These are phyloP conservation scores for Alloscopus bannaensis DNA, from an alignment of 2,888 invertebrate species.

Conservation along the genomic window DNA sequence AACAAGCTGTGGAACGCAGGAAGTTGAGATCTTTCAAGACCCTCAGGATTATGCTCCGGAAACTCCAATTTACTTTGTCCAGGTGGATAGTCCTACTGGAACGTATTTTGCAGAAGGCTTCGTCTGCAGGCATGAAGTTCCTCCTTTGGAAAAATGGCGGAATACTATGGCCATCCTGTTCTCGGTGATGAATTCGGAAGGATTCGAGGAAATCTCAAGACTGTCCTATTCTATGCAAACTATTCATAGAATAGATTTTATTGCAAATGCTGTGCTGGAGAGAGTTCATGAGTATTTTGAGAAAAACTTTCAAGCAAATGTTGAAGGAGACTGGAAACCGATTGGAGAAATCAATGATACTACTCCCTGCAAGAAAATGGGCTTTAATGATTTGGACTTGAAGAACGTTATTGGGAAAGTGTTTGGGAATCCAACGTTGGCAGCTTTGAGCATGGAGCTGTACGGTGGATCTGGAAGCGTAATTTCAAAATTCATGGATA, in stretches of 20 bases:
- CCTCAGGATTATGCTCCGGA: slow-evolving; percentile 14
- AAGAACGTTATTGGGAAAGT: slow-evolving; percentile 1
- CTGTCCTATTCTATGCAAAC: slow-evolving; percentile 20
- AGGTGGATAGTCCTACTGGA: slow-evolving; percentile 63
- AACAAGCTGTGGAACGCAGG: not conserved
- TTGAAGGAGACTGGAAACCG: no score
- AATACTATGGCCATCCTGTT: slow-evolving; percentile 59
- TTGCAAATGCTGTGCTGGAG: no score
- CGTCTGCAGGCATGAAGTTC: slow-evolving; percentile 62
- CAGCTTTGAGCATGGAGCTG: slow-evolving; percentile 20
- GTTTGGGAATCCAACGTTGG: slow-evolving; percentile 22
- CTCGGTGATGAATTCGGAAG: not conserved
- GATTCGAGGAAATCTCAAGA: not conserved
- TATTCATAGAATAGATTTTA: not conserved
- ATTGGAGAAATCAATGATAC: not conserved
- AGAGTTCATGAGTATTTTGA: no score
- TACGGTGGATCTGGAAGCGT: slow-evolving; percentile 25
- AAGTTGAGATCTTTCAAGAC: slow-evolving; percentile 24
- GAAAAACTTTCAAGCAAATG: no score
- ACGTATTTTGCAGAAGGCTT: slow-evolving; percentile 66
- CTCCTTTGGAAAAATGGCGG: slow-evolving; percentile 60
- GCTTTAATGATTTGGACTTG: slow-evolving; percentile 11
- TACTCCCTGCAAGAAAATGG: not conserved
- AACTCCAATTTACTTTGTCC: slow-evolving; percentile 55
- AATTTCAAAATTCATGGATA: slow-evolving; percentile 10